Evolutionary conservation across 92 coral and sea anemone genomes (phyloP).

Genomic region (Palythoa grandis): DNA sequence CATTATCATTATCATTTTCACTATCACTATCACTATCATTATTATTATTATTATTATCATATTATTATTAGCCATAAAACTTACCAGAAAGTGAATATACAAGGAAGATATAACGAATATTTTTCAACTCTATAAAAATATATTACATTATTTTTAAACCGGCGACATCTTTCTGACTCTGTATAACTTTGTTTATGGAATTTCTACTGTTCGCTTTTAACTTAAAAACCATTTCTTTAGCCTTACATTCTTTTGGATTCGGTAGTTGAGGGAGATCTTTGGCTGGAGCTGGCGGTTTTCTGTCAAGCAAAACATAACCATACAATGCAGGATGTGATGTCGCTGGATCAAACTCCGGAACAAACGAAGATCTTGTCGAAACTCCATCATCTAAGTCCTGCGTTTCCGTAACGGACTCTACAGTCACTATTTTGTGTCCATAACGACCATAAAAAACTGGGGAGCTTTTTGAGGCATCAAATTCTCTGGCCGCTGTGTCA

Average conservation of each 20-base stretch:
- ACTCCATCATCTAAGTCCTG: constrained; percentile 68
- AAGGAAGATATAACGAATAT: too few relatives aligned
- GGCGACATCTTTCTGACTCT: too few relatives aligned
- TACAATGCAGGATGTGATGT: constrained; percentile 84
- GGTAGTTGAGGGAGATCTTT: constrained; percentile 69
- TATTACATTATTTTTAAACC: too few relatives aligned
- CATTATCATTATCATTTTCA: neutral
- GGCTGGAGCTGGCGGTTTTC: constrained; percentile 73
- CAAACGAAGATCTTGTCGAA: constrained; percentile 72
- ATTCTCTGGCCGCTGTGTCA: constrained; percentile 57
- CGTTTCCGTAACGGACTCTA: constrained; percentile 61
- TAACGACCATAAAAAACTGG: constrained; percentile 95
- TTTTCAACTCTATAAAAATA: too few relatives aligned
- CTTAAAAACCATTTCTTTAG: neutral
- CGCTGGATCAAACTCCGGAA: constrained; percentile 87
- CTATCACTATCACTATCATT: too few relatives aligned
- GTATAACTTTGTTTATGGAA: too few relatives aligned
- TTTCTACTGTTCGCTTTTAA: neutral
- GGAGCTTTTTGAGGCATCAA: constrained; percentile 82
- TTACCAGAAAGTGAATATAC: too few relatives aligned
- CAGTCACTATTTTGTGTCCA: constrained; percentile 72
- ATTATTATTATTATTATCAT: too few relatives aligned
- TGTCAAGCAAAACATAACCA: constrained; percentile 88
- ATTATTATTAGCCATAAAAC: too few relatives aligned
- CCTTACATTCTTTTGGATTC: constrained; percentile 84